Evolutionary conservation across 2,888 invertebrate species (phyloP), one percentile per base, ranked within the genome.

Genomic region (Sesia apiformis): DNA sequence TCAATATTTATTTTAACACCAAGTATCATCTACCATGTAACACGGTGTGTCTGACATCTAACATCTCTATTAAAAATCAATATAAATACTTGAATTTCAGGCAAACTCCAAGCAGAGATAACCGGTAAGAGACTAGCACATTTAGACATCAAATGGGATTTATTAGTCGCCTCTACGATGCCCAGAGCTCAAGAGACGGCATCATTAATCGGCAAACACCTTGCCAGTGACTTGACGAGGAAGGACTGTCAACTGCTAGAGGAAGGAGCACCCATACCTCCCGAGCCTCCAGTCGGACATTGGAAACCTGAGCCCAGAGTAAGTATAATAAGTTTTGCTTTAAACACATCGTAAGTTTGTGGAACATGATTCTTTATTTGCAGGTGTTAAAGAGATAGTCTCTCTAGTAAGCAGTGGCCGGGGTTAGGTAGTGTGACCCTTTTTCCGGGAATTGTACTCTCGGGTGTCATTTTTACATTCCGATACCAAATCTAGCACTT

Each of bases 181-280:
- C 93, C 94, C 0, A 89, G 99, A 60, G 99, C 99, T 0, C 94
- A 94, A 63, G 97, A 99, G 81, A 99, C 99, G 0, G 96, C 96
- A 0, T 87, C 91, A 6, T 93, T 98, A 41, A 97, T 99, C 60
- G 90, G 93, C 40, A 91, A 93, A 65, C 91, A 91, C 67, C 86
- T 98, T 51, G 91, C 91, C 84, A 80, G 83, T 52, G 77, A 93
- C 52, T 72, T 90, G 3, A 74, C 80, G 8, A 89, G 93, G 0
- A 90, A 91, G 55, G 90, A 93, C 63, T 96, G 96, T 72, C 91
- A 93, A 65, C 83, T 96, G 64, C 82, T 99, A 38, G 92, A 96
- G 56, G 99, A 99, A 82, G 99, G 99, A 0, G 96, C 97, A 0
- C 99, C 99, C 0, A 93, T 97, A 63, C 95, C 96, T 0, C 98